Evolutionary conservation across 2,888 invertebrate genomes (phyloP), one percentile per base, ranked within the genome.

Genomic region (Chydorus sphaericus): DNA sequence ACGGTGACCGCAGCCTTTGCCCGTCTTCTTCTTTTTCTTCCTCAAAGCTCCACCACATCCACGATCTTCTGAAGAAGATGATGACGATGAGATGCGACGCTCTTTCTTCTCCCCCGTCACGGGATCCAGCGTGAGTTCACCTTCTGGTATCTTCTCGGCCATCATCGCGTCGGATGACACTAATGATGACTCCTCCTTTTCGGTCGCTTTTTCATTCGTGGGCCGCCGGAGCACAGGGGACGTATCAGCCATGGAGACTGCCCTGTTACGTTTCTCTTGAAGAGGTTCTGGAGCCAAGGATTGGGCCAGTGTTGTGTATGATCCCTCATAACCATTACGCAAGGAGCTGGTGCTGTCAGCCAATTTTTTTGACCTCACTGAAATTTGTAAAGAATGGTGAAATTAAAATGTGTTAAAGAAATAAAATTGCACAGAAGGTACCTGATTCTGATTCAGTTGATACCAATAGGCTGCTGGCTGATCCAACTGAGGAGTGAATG

Each of bases 401-500:
- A 26, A 26, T 16, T 14, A 16, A 26, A 23, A 44, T 44, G 44
- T 20, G 23, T 6, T 3, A 26, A 14, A 14, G 28, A 1, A 39
- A 20, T 26, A 11, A 0, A 20, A 23, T n/a, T n/a, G n/a, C n/a
- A 26, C 5, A 18, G 23, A 1, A 16, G 3, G 14, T 3, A 44
- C 44, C 44, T 6, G 44, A 44, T 44, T 44, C 44, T 26, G 26
- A 26, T 44, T 44, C 44, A 3, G 44, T 26, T 26, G 44, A 44
- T 14, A 44, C 44, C 18, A 44, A 44, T 16, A 44, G 26, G 44
- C 44, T 44, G 44, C 44, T 44, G 28, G 44, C 44, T 44, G 44
- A 44, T 44, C 44, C 44, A 44, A 44, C 44, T 23, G 44, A 44
- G 28, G 44, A 26, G n/a, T n/a, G n/a, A n/a, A n/a, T n/a, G n/a